Evolutionary conservation across 2,797 vertebrate species (phyloP).

Genomic region (Streptopelia turtur): DNA sequence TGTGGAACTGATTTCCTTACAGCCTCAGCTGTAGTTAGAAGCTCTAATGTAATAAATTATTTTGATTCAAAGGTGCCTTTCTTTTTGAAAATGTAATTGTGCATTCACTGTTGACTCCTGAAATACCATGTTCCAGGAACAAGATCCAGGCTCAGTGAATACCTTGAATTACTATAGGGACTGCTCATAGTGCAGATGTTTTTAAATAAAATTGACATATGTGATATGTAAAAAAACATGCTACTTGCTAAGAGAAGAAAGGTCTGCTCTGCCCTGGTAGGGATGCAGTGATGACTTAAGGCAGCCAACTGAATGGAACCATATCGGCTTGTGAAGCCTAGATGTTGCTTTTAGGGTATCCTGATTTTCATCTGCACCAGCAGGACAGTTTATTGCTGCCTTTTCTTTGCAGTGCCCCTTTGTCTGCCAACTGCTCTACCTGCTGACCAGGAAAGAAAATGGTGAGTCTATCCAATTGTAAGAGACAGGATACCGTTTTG

Average conservation of each 20-base stretch:
- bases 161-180: background rate
- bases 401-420: conserved; percentile 87
- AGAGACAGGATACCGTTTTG: background rate
- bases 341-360: background rate
- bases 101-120: background rate
- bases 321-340: background rate
- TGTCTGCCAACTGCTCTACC: conserved; percentile 90
- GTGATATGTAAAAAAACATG: background rate
- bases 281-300: background rate
- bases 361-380: background rate
- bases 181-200: background rate
- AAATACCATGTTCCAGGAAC: background rate
- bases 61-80: background rate
- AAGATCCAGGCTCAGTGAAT: background rate
- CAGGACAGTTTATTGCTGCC: background rate
- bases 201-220: background rate
- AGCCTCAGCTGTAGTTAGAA: background rate
- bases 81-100: background rate
- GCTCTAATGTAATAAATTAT: background rate
- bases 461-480: conserved; percentile 79
- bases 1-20: background rate
- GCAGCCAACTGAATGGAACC: background rate
- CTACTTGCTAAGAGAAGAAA: background rate
- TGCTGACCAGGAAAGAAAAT: conserved; percentile 89
- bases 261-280: background rate